A percentile compares a stretch with the other conserved stretches of the same genome.
Conservation (phyloP, 2,113 vertebrate species). For the Megaleporinus macrocephalus region DNA sequence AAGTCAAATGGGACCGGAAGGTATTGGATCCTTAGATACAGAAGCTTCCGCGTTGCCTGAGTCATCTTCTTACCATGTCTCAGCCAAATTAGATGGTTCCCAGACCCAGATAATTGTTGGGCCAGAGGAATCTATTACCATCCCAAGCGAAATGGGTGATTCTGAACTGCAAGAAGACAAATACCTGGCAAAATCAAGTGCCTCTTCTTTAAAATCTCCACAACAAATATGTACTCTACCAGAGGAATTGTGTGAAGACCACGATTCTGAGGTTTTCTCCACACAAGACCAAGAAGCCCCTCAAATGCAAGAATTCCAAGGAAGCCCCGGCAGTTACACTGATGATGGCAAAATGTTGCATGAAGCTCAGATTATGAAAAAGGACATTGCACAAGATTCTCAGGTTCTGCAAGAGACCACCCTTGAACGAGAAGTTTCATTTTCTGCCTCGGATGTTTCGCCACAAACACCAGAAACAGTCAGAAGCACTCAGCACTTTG, state of each 20-base stretch:
- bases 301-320: background rate
- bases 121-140: background rate
- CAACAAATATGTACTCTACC: background rate
- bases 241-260: background rate
- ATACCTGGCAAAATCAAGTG: slow-evolving; percentile 9
- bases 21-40: background rate
- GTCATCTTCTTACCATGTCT: slow-evolving; percentile 4
- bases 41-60: slow-evolving; percentile 16
- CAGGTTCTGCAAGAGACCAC: slow-evolving; percentile 28
- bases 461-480: slow-evolving; percentile 61
- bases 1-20: slow-evolving; percentile 16
- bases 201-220: background rate
- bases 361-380: background rate
- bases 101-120: too few species aligned
- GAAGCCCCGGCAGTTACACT: background rate
- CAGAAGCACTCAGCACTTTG: slow-evolving; percentile 56
- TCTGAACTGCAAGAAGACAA: background rate
- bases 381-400: slow-evolving; percentile 21
- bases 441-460: slow-evolving; percentile 59
- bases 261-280: slow-evolving; percentile 5
- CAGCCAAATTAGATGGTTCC: background rate
- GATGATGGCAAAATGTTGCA: background rate
- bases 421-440: slow-evolving; percentile 53
- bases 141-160: background rate
- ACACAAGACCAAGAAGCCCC: background rate